Base-by-base conservation (phyloP, 1,140 invertebrate species). In the Mylabris phalerata region DNA sequence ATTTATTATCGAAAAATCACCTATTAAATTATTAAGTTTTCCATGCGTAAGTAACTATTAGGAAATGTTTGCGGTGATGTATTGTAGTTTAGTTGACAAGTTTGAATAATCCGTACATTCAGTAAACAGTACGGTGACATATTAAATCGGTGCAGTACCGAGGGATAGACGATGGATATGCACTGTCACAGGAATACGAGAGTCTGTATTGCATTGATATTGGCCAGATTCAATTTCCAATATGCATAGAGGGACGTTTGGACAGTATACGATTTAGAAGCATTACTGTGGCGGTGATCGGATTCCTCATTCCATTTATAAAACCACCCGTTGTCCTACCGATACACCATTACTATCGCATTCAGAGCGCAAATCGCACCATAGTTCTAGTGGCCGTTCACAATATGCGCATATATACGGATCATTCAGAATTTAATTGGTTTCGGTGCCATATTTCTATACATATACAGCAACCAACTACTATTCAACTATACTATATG, bases 181-280 rank as follows among this genome's bases (percentile, higher is more conserved):
- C 58, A 32, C 32, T 32, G 58, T 65, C 55, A 54, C 49, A 48
- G 57, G 62, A 61, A 62, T 51, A 59, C 59, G 63, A 47, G 39
- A 40, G 9, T 50, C 38, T 63, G 65, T 67, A 67, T 38, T 68
- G 65, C 65, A 66, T 65, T 66, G 65, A 56, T 61, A 67, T 68
- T 68, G 68, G 65, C 64, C 63, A 67, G 67, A 68, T 70, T 70
- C 68, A 68, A 70, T 70, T 70, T 70, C 66, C 68, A 68, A 70
- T 70, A 70, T 70, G 68, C 67, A 68, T 66, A 63, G 61, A 61
- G 59, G 57, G 61, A 61, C 47, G 48, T 32, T 50, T 40, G 59
- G 59, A 57, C 51, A 52, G 57, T 56, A 50, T 59, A 52, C 49
- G 62, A 48, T 64, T 64, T 64, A 64, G 56, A 48, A 51, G 59